Conservation (phyloP, 2,888 invertebrate species). For the Napeogenes inachia region DNA sequence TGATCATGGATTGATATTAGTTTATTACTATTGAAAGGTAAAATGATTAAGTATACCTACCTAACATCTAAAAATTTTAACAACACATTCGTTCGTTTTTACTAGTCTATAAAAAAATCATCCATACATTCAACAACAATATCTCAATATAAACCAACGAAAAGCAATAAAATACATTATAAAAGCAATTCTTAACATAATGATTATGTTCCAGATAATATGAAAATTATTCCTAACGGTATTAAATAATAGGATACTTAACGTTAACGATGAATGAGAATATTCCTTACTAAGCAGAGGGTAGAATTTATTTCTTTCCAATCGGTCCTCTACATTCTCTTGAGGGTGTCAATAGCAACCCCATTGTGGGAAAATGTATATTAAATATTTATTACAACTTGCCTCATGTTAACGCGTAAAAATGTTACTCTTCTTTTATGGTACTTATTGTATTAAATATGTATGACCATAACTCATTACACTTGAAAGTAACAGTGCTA, state of each 20-base stretch:
- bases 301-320: constrained; percentile 63
- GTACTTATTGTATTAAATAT: constrained; percentile 8
- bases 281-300: constrained; percentile 62
- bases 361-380: constrained; percentile 75
- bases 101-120: no score
- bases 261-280: constrained; percentile 55
- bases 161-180: constrained; percentile 15
- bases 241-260: constrained; percentile 40
- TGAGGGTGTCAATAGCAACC: constrained; percentile 72
- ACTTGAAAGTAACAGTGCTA: background rate
- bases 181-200: background rate
- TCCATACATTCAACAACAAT: no score
- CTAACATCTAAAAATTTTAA: no score
- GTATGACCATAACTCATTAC: background rate
- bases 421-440: constrained; percentile 16
- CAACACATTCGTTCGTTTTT: no score
- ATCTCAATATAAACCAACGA: constrained; percentile 22
- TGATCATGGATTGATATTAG: no score
- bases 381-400: constrained; percentile 66
- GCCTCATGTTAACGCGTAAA: constrained; percentile 26
- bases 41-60: no score
- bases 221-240: constrained; percentile 31
- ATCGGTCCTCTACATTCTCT: constrained; percentile 66
- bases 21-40: no score
- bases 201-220: constrained; percentile 26